Percentiles rank a stretch among this genome's conserved stretches.
Evolutionary conservation across 2,888 invertebrate species (phyloP).

Genomic region (Cactoblastis cactorum): DNA sequence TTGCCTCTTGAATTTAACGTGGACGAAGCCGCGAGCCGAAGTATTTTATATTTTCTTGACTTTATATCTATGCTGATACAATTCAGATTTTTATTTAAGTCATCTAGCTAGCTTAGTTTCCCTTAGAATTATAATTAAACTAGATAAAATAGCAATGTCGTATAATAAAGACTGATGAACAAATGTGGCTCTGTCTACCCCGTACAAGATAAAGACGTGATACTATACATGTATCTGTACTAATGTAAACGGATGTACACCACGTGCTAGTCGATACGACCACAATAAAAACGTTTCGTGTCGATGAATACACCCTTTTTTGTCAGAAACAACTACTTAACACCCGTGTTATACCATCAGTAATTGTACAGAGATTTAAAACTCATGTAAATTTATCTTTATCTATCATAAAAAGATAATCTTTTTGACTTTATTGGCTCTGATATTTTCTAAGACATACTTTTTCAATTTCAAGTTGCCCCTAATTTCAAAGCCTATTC

Average conservation of each 20-base stretch:
- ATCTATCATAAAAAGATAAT: background rate
- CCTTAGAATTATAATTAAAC: too few relatives aligned
- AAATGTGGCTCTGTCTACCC: too few relatives aligned
- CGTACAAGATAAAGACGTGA: too few relatives aligned
- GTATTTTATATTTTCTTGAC: too few relatives aligned
- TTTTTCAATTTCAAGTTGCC: background rate
- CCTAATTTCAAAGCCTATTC: too few relatives aligned
- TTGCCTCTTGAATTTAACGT: too few relatives aligned
- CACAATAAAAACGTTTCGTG: background rate
- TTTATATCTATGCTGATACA: too few relatives aligned
- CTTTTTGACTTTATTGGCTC: background rate
- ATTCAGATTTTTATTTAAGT: too few relatives aligned
- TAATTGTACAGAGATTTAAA: background rate
- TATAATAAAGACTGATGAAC: too few relatives aligned
- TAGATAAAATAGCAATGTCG: too few relatives aligned
- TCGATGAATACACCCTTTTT: conserved; percentile 4
- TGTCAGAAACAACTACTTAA: background rate
- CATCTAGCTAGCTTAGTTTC: too few relatives aligned
- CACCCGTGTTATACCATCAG: background rate
- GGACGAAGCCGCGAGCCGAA: too few relatives aligned
- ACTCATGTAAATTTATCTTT: background rate
- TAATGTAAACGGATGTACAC: background rate
- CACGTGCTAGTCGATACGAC: conserved; percentile 4
- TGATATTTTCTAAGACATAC: background rate
- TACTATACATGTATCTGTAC: background rate